A percentile compares a stretch with the other conserved stretches of the same genome.
Conservation (phyloP, 2,113 vertebrate genomes). For the Pholis gunnellus region DNA sequence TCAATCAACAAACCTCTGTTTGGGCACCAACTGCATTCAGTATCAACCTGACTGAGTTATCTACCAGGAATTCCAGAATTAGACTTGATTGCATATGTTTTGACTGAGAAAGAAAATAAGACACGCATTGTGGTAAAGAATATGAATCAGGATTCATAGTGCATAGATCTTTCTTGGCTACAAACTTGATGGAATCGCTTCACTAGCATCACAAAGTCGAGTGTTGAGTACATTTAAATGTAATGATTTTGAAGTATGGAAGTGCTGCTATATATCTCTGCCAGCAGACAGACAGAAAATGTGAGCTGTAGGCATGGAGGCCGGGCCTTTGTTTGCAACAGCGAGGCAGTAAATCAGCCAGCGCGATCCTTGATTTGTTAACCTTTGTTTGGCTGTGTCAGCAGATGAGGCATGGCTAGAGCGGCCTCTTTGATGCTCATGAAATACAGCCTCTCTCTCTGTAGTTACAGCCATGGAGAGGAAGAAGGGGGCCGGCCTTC, state of each 20-base stretch:
- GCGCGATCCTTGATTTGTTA: slow-evolving; percentile 77
- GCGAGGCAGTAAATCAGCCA: slow-evolving; percentile 75
- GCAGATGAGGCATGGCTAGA: slow-evolving; percentile 72
- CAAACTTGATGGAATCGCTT: neutral
- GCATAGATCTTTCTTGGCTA: neutral
- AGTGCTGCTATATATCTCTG: slow-evolving; percentile 42
- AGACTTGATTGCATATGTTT: neutral
- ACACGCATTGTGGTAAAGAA: neutral
- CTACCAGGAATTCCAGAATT: slow-evolving; percentile 7
- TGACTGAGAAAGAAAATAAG: neutral
- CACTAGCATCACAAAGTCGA: neutral
- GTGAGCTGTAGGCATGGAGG: slow-evolving; percentile 39
- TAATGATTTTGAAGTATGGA: slow-evolving; percentile 32
- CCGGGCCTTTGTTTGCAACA: slow-evolving; percentile 51
- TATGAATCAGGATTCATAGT: neutral
- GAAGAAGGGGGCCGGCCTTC: slow-evolving; percentile 6
- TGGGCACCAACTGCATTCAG: slow-evolving; percentile 22
- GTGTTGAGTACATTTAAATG: neutral
- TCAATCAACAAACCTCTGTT: slow-evolving; percentile 30
- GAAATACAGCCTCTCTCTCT: slow-evolving; percentile 69
- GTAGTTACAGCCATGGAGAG: slow-evolving; percentile 32
- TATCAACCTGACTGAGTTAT: neutral
- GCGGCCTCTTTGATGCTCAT: slow-evolving; percentile 64
- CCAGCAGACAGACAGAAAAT: slow-evolving; percentile 34
- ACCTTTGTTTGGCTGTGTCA: slow-evolving; percentile 81